Evolutionary conservation across 2,113 vertebrate species (phyloP).

Genomic region (Puntigrus tetrazona): DNA sequence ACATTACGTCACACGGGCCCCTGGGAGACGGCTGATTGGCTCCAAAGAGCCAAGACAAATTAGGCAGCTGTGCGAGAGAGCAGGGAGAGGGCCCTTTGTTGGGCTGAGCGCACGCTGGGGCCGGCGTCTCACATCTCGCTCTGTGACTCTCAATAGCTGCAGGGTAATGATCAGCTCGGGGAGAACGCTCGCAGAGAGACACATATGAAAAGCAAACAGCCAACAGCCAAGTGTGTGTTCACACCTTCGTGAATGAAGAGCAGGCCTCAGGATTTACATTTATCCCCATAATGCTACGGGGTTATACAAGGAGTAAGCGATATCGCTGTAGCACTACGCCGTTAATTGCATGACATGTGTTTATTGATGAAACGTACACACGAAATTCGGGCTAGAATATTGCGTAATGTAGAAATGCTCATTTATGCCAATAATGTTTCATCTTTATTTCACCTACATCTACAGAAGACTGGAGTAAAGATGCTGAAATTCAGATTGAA

Average conservation of each 20-base stretch:
- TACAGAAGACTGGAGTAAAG: background rate
- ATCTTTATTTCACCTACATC: background rate
- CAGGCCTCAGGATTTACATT: background rate
- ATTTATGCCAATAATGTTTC: background rate
- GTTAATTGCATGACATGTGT: background rate
- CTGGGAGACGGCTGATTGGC: constrained; percentile 65
- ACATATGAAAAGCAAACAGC: constrained; percentile 24
- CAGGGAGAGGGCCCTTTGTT: constrained; percentile 66
- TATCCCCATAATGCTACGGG: background rate
- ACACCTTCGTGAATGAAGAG: constrained; percentile 3
- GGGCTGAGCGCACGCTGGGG: constrained; percentile 38
- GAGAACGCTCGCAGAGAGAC: background rate
- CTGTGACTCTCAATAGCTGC: constrained; percentile 42
- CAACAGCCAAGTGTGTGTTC: background rate
- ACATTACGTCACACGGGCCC: constrained; percentile 72
- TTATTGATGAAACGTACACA: background rate
- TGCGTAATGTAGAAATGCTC: background rate
- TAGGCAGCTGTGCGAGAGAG: constrained; percentile 72
- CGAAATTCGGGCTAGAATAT: background rate
- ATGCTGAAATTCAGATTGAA: background rate
- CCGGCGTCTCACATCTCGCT: constrained; percentile 40
- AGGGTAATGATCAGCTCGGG: constrained; percentile 41
- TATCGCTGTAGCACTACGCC: background rate
- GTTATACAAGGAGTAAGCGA: background rate
- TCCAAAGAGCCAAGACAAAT: constrained; percentile 75